These are phyloP conservation scores for Myotis brandtii DNA, from an alignment of 2,113 vertebrate genomes.

Conservation along the genomic window DNA sequence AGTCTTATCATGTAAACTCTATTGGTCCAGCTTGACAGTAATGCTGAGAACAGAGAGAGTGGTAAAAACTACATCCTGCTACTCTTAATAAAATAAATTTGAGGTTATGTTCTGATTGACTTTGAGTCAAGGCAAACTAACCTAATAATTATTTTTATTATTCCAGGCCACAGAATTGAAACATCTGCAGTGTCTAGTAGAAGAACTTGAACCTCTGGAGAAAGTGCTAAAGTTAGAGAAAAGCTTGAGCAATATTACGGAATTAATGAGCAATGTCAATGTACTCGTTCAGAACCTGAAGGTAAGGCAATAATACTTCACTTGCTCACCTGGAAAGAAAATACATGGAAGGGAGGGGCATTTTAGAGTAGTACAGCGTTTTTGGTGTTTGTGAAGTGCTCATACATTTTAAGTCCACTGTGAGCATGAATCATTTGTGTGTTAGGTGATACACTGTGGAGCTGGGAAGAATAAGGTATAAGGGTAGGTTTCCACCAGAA, in stretches of 20 bases:
- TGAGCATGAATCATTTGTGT: not conserved
- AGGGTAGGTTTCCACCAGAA: not conserved
- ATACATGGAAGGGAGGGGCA: not conserved
- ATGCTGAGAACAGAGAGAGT: not conserved
- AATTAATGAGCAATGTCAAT: constrained; percentile 73
- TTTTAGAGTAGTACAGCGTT: not conserved
- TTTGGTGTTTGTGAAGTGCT: not conserved
- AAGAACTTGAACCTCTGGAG: constrained; percentile 61
- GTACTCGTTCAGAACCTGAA: constrained; percentile 52
- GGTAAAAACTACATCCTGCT: not conserved
- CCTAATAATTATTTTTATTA: constrained; percentile 24
- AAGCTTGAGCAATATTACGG: not conserved
- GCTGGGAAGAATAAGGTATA: not conserved
- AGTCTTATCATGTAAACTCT: not conserved
- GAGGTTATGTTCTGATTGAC: constrained; percentile 27
- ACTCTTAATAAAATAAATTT: not conserved
- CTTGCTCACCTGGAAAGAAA: not conserved
- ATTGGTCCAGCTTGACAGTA: not conserved
- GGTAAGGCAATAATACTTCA: constrained; percentile 62
- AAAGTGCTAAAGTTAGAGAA: constrained; percentile 54
- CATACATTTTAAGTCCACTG: not conserved
- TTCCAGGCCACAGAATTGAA: constrained; percentile 58
- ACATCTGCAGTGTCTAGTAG: constrained; percentile 78
- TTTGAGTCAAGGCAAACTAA: not conserved
- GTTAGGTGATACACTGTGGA: not conserved